Percentiles rank a stretch among this genome's conserved stretches.
Conservation (phyloP, 2,888 invertebrate species). For the Actias luna region DNA sequence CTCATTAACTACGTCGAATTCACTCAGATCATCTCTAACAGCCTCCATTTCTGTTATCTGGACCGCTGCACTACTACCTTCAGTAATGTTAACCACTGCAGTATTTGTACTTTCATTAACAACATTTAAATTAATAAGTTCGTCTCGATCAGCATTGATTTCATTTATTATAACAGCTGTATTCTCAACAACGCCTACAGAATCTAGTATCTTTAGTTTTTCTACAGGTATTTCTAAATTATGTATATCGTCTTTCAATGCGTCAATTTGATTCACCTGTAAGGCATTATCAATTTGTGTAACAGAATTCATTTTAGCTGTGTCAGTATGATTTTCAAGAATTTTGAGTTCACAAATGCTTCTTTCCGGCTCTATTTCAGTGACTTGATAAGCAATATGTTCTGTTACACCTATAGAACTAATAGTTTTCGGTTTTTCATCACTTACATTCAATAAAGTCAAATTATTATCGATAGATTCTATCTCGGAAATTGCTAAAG, state of each 20-base stretch:
- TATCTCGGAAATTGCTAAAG: constrained; percentile 26
- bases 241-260: constrained; percentile 22
- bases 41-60: constrained; percentile 2
- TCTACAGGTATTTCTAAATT: constrained; percentile 20
- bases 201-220: constrained; percentile 21
- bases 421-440: constrained; percentile 19
- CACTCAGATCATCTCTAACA: background rate
- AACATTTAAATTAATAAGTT: background rate
- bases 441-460: constrained; percentile 17
- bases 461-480: constrained; percentile 31
- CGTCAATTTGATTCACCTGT: constrained; percentile 18
- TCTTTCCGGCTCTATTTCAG: constrained; percentile 24
- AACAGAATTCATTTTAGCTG: background rate
- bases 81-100: background rate
- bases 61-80: background rate
- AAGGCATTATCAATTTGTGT: constrained; percentile 2
- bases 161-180: constrained; percentile 10
- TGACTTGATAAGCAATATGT: constrained; percentile 20
- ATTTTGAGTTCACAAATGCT: constrained; percentile 23
- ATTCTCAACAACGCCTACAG: constrained; percentile 3
- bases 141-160: constrained; percentile 3
- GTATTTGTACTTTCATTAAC: background rate
- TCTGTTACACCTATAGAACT: background rate
- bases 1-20: background rate
- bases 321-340: constrained; percentile 20